Base-by-base conservation (phyloP, 2,888 invertebrate genomes). In the Rotaria sp. region DNA sequence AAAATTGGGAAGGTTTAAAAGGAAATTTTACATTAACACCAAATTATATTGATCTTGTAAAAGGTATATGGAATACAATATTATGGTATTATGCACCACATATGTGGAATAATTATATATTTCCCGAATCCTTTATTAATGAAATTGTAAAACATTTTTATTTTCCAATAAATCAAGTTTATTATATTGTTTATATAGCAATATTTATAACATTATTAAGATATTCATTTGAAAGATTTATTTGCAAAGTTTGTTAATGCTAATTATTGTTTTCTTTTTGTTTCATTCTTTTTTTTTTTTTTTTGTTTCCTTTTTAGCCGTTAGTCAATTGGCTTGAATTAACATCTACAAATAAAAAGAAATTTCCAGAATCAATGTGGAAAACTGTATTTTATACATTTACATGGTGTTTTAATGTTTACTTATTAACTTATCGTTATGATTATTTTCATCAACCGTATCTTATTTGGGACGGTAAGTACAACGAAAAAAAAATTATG, bases 301-400 rank as follows among this genome's bases (percentile, higher is more conserved):
- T 59, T 59, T 59, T 2, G 8, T 57, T 38, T 38, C 15, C 10
- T 2, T 75, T 88, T 55, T 88, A 91, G 91, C 91, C 91, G 50
- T 85, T 90, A 55, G 89, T 89, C 38, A 87, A 85, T 52, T 88
- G 88, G 80, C 87, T 89, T 86, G 87, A 88, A 87, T 87, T 91
- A 45, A 45, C n/a, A 45, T 1, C 41, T n/a, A 85, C 87, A 45
- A 89, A 90, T 87, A 86, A 88, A 50, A 88, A 88, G 50, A 92
- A 92, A 87, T 89, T 91, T 86, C 91, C 92, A 8, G 92, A 92
- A 88, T 90, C 90, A 85, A 89, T 89, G 15, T 92, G 92, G 92
- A 92, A 92, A 88, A 88, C 90, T 59, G 84, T 90, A 13, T 91
- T 90, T 87, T 92, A 92, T 88, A 88, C 89, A 38, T 86, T 87